Evolutionary conservation across 1,140 invertebrate species (phyloP), one percentile per base, ranked within the genome.

Genomic region (Pogonognathellus flavescens): DNA sequence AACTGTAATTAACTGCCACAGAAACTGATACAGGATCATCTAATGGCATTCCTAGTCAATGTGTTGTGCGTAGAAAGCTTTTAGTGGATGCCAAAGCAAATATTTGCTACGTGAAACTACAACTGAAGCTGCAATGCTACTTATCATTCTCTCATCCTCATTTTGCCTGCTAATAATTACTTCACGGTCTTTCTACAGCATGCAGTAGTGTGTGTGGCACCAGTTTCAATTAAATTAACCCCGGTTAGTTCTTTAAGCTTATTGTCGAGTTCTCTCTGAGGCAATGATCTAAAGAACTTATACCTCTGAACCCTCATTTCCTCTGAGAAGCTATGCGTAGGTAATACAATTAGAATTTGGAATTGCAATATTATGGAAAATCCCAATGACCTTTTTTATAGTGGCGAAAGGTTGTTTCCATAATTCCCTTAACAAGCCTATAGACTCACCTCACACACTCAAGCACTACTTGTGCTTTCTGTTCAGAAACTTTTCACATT

Each of bases 301-400:
- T 20, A 72, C 14, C 25, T 52, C 52, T 80, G n/a, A 14, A 49
- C 31, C 49, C 31, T 41, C 31, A 31, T 20, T 10, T 72, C 14
- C 22, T 72, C 18, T 52, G 25, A 49, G 16, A 80, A n/a, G 13
- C 70, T 76, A n/a, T 18, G 22, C 25, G 4, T 50, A n/a, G n/a
- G 70, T 50, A 76, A 76, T 76, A n/a, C 62, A 76, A 76, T 41
- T 76, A 41, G 70, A 50, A 76, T 76, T 18, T 41, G 49, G 31
- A 76, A 76, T 76, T 41, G 70, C 25, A 49, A 50, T 25, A 76
- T 76, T 76, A 76, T 76, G 70, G 70, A 76, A 76, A 76, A 76
- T 50, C 70, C 70, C 70, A 76, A 76, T 16, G 80, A 22, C 80
- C 52, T 59, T 55, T 81, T 52, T 82, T 41, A 14, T 6, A 5